phyloP scores from a whole-genome alignment of 2,888 invertebrate genomes.

The Drosophila mayaguana region DNA sequence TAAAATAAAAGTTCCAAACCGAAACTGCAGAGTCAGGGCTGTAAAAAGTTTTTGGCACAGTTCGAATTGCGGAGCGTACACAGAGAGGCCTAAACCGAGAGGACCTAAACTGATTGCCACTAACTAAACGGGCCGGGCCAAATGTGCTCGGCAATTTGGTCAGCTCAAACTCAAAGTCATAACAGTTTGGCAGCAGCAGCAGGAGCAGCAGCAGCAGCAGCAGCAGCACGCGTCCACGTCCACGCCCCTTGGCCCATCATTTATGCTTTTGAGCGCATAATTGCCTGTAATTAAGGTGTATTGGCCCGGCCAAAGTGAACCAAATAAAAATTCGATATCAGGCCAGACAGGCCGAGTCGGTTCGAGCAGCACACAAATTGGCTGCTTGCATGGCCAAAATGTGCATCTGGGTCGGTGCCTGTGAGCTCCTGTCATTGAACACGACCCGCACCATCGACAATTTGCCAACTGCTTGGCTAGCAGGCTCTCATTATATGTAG shows the following conservation, averaged over 20 bases:
- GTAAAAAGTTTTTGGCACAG: constrained; percentile 61
- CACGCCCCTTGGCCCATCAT: constrained; percentile 53
- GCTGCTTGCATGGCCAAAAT: constrained; percentile 42
- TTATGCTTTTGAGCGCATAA: constrained; percentile 80
- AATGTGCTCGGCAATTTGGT: constrained; percentile 66
- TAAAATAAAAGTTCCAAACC: constrained; percentile 66
- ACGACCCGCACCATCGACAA: constrained; percentile 54
- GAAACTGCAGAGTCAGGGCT: constrained; percentile 53
- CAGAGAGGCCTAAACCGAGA: constrained; percentile 12
- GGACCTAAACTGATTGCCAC: constrained; percentile 54
- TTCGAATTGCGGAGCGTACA: constrained; percentile 23
- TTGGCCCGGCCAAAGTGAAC: constrained; percentile 48
- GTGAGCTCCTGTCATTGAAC: constrained; percentile 73
- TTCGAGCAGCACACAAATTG: constrained; percentile 50
- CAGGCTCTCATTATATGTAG: constrained; percentile 33
- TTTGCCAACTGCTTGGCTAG: constrained; percentile 51
- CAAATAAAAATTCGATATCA: constrained; percentile 73
- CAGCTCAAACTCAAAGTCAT: constrained; percentile 69
- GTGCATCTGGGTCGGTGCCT: constrained; percentile 60
- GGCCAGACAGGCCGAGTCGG: constrained; percentile 20
- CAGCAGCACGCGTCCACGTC: neutral
- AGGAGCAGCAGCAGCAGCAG: neutral
- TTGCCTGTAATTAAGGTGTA: constrained; percentile 80
- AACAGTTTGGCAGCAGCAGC: constrained; percentile 59
- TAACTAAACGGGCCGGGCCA: constrained; percentile 33